Evolutionary conservation across 2,888 invertebrate species (phyloP), one percentile per base, ranked within the genome.

Genomic region (Andrena chrysosceles): DNA sequence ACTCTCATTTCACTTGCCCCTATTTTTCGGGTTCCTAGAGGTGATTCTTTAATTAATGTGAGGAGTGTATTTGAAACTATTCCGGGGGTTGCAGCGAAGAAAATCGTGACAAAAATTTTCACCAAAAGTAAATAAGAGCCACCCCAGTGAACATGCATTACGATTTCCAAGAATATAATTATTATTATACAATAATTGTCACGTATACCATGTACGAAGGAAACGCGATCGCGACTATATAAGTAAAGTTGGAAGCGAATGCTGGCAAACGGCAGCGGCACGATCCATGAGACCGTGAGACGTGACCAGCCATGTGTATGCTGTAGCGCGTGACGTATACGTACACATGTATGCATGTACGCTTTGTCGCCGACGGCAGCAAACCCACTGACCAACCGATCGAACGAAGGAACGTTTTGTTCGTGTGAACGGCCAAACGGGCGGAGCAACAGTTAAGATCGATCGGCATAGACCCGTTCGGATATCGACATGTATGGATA

Each of bases 401-500:
- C 68, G n/a, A 63, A 33, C 63, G 67, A 67, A 63, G 49, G 63
- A 23, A 48, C 35, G 56, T 42, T 42, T 42, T 8, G 54, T 54
- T 54, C 54, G 20, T 8, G 23, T 20, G 23, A 56, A 23, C 73
- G 33, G 31, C 20, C 56, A 31, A 71, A 63, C 48, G 8, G 68
- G 67, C 56, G 48, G 16, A 67, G 7, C n/a, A 54, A 72, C 49
- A 67, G 78, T 59, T 72, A 68, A 49, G 78, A 81, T 68, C 79
- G 68, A 72, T 81, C 79, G 63, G 63, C 48, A 64, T 68, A 78
- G 35, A 78, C 73, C 52, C 62, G 29, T 48, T 78, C 35, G 26
- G 31, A 48, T 33, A 66, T 52, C 29, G 29, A 42, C 31, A 63
- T 42, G 31, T 52, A 59, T 33, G 16, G 16, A 42, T 16, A 16